A percentile compares a stretch with the other conserved stretches of the same genome.
phyloP scores from a whole-genome alignment of 2,888 invertebrate genomes.

The Adelognathus sp. region DNA sequence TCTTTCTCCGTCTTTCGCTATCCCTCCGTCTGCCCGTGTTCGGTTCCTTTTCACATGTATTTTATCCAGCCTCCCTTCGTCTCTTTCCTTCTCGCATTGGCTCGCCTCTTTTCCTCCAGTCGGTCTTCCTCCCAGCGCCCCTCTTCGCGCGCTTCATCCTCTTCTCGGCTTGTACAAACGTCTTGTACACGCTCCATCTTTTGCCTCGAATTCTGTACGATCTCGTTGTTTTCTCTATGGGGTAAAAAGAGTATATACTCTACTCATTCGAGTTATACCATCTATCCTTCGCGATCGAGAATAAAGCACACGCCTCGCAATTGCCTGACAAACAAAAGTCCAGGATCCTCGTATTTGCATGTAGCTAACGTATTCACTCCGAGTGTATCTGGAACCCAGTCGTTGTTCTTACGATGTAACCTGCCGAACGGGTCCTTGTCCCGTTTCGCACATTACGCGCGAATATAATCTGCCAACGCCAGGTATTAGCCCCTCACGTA shows the following conservation, averaged over 20 bases:
- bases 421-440: constrained; percentile 3
- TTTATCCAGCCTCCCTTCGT: constrained; percentile 46
- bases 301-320: too few relatives aligned
- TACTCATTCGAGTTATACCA: not conserved
- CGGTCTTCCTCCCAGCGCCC: constrained; percentile 32
- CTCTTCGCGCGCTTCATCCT: constrained; percentile 32
- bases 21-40: constrained; percentile 54
- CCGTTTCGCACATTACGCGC: constrained; percentile 43
- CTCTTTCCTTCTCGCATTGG: constrained; percentile 38
- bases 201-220: constrained; percentile 4
- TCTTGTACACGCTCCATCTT: constrained; percentile 13
- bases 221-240: constrained; percentile 15
- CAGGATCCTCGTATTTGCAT: too few relatives aligned
- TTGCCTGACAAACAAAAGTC: too few relatives aligned
- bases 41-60: constrained; percentile 60
- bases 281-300: not conserved
- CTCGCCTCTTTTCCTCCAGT: constrained; percentile 48
- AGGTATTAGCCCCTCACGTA: constrained; percentile 41
- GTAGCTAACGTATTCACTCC: not conserved
- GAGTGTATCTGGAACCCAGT: constrained; percentile 22
- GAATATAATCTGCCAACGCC: constrained; percentile 47
- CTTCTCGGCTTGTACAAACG: constrained; percentile 11
- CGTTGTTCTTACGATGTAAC: constrained; percentile 43
- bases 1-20: constrained; percentile 48
- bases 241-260: too few relatives aligned